These are phyloP conservation scores for Gallinago jamesoni DNA, from an alignment of 2,113 vertebrate species.

Conservation along the genomic window DNA sequence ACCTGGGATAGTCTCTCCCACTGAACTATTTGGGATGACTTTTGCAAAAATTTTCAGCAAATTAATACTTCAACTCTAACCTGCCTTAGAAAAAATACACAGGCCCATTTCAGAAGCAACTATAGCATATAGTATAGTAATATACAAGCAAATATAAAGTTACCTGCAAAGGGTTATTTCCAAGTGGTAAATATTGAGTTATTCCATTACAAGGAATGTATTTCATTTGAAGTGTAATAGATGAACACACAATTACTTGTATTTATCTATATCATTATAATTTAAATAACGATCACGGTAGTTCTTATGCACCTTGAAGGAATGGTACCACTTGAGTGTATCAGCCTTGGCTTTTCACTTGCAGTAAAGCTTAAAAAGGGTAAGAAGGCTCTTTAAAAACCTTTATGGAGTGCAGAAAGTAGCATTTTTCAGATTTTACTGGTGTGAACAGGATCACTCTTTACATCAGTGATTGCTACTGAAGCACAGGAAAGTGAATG, in stretches of 20 bases:
- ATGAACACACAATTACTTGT: neutral
- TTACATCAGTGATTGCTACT: neutral
- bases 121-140: neutral
- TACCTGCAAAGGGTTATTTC: neutral
- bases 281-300: neutral
- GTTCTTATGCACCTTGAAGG: neutral
- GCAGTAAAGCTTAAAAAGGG: neutral
- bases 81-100: neutral
- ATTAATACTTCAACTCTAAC: neutral
- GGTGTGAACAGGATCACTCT: neutral
- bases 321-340: neutral
- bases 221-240: neutral
- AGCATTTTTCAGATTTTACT: neutral
- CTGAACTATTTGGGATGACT: neutral
- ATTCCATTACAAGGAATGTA: neutral
- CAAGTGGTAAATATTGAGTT: neutral
- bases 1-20: neutral
- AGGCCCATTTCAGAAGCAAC: neutral
- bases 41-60: neutral
- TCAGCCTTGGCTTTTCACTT: neutral
- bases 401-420: neutral
- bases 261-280: neutral
- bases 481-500: neutral
- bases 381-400: neutral
- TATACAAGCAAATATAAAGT: neutral